Percentiles rank a stretch among this genome's conserved stretches.
phyloP scores from a whole-genome alignment of 2,797 vertebrate species.

The Pipistrellus kuhlii region DNA sequence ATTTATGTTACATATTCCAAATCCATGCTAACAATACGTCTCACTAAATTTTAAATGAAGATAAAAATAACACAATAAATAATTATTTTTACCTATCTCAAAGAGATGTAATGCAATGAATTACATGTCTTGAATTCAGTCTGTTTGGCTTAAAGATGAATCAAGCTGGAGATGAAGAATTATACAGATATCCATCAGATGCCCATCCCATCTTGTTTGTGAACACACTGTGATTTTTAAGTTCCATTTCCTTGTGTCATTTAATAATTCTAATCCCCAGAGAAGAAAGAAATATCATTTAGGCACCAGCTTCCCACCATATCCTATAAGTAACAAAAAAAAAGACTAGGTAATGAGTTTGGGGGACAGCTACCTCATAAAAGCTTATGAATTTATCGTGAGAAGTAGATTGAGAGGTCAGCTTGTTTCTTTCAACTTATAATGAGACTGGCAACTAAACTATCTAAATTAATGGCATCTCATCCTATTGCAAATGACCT shows the following conservation, averaged over 20 bases:
- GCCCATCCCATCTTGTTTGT: not conserved
- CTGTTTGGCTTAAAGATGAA: not conserved
- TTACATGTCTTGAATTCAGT: not conserved
- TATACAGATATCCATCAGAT: not conserved
- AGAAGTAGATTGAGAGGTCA: slow-evolving; percentile 72
- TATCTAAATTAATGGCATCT: slow-evolving; percentile 78
- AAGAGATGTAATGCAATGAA: not conserved
- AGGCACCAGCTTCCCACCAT: slow-evolving; percentile 12
- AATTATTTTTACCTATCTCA: not conserved
- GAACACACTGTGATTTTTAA: not conserved
- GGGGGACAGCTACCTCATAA: slow-evolving; percentile 69
- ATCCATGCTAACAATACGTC: not conserved
- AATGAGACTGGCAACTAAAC: slow-evolving; percentile 78
- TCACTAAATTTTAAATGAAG: slow-evolving; percentile 8
- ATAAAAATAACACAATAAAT: slow-evolving; percentile 6
- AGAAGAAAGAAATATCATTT: slow-evolving; percentile 64
- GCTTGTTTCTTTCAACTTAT: slow-evolving; percentile 77
- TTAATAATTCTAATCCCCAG: slow-evolving; percentile 10
- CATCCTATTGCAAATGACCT: slow-evolving; percentile 80
- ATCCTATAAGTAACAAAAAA: slow-evolving; percentile 68
- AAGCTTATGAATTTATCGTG: slow-evolving; percentile 75
- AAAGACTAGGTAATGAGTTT: slow-evolving; percentile 68
- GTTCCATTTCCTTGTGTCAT: slow-evolving; percentile 22
- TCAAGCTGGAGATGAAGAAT: not conserved
- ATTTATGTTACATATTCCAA: not conserved